Base-by-base conservation (phyloP, 2,888 invertebrate genomes). In the Laspeyria flexula region DNA sequence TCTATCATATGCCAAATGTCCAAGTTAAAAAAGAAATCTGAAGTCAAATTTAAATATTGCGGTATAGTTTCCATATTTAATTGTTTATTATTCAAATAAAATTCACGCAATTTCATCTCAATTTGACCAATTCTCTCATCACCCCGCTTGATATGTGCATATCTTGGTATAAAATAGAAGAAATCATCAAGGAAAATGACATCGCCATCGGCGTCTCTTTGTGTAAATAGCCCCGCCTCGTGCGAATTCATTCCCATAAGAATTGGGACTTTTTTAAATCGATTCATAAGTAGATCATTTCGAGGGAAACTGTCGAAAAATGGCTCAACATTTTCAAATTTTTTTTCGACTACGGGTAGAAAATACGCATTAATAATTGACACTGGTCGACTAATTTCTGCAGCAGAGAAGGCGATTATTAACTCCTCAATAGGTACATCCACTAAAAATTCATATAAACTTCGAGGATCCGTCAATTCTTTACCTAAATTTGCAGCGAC, bases 191-290 rank as follows among this genome's bases (percentile, higher is more conserved):
- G 78, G 11, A 74, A 87, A 1, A 71, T 21, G 0, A 87, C 59
- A 1, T 79, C 71, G 0, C 85, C 86, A 0, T 75, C 44, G 0
- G 65, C 67, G 38, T 84, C 73, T 41, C 55, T 74, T 1, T 65
- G 64, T 4, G 88, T 30, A 54, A 92, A 91, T 0, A 81, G 50
- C 0, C 81, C 90, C 0, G 78, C 86, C 68, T 92, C 91, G 12
- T 83, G 78, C 0, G 85, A 83, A 50, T 79, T 77, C 0, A 74
- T 37, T 0, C 86, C 81, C 0, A 65, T 40, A 0, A 92, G 25
- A 0, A 81, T 49, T 0, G 92, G 90, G 0, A 90, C 70, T 53
- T 82, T 85, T 1, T 70, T 63, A 13, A 76, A 80, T 0, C 76
- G 66, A 47, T 83, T 81, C 4, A 71, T 56, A 1, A 59, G 60